phyloP scores from a whole-genome alignment of 1,140 invertebrate genomes.

The Lysiphlebus fabarum region DNA sequence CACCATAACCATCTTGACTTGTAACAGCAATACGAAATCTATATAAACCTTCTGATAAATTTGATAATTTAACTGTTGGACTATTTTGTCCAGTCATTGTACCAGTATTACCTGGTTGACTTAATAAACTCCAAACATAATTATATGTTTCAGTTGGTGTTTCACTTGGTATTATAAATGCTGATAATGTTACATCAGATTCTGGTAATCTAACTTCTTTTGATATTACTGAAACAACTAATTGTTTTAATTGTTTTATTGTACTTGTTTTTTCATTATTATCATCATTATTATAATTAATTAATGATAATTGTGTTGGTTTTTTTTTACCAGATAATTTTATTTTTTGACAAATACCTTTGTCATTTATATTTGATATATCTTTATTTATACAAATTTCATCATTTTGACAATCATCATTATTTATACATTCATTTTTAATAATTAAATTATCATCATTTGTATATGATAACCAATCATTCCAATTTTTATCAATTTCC shows the following conservation, averaged over 20 bases:
- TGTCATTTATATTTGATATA: constrained; percentile 49
- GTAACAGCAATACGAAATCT: constrained; percentile 83
- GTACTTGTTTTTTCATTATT: constrained; percentile 39
- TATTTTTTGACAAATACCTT: background rate
- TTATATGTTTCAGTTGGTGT: constrained; percentile 72
- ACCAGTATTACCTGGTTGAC: constrained; percentile 72
- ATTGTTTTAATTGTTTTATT: constrained; percentile 58
- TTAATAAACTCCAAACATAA: constrained; percentile 84
- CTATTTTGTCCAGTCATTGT: constrained; percentile 86
- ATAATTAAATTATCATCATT: constrained; percentile 4
- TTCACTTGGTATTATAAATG: constrained; percentile 75
- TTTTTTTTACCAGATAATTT: background rate
- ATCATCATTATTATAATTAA: constrained; percentile 18
- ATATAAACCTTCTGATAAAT: constrained; percentile 82
- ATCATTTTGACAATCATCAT: constrained; percentile 21
- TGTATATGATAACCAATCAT: constrained; percentile 48
- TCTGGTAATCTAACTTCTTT: constrained; percentile 60
- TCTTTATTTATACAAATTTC: constrained; percentile 31
- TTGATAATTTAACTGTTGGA: constrained; percentile 69
- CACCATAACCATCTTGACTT: constrained; percentile 70
- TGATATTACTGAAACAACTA: constrained; percentile 75
- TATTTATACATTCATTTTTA: constrained; percentile 15
- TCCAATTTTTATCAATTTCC: constrained; percentile 56
- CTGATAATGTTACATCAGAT: constrained; percentile 67
- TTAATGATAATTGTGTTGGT: constrained; percentile 10